Evolutionary conservation across 2,113 vertebrate genomes (phyloP).

Genomic region (Nasalis larvatus): DNA sequence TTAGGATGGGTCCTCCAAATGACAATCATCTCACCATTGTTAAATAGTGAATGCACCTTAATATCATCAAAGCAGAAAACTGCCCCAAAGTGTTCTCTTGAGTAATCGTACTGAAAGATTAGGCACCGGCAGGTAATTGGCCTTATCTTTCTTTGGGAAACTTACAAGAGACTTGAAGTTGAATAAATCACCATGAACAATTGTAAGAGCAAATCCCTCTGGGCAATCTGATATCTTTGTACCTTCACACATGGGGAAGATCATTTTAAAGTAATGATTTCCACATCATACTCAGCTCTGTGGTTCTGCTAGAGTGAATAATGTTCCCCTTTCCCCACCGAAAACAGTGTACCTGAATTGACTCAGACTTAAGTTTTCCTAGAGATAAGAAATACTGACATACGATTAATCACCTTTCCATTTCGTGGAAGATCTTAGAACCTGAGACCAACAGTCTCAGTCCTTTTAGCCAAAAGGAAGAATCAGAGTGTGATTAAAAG

Average conservation of each 20-base stretch:
- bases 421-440: constrained; percentile 9
- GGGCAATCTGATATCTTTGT: constrained; percentile 44
- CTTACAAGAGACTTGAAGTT: constrained; percentile 47
- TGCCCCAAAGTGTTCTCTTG: constrained; percentile 50
- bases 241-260: constrained; percentile 41
- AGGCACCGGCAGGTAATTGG: constrained; percentile 68
- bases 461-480: not conserved
- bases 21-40: constrained; percentile 79
- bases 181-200: constrained; percentile 72
- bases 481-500: not conserved
- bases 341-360: not conserved
- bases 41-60: constrained; percentile 67
- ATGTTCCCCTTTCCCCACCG: not conserved
- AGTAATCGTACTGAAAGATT: constrained; percentile 56
- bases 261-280: constrained; percentile 64
- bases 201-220: constrained; percentile 55
- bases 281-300: constrained; percentile 9
- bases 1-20: constrained; percentile 55
- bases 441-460: not conserved
- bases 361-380: not conserved
- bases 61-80: constrained; percentile 67
- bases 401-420: constrained; percentile 1
- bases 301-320: constrained; percentile 20
- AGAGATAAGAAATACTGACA: constrained; percentile 5
- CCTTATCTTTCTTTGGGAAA: constrained; percentile 60